A percentile compares a stretch with the other conserved stretches of the same genome.
Evolutionary conservation across 2,888 invertebrate species (phyloP).

Genomic region (Oscheius onirici): DNA sequence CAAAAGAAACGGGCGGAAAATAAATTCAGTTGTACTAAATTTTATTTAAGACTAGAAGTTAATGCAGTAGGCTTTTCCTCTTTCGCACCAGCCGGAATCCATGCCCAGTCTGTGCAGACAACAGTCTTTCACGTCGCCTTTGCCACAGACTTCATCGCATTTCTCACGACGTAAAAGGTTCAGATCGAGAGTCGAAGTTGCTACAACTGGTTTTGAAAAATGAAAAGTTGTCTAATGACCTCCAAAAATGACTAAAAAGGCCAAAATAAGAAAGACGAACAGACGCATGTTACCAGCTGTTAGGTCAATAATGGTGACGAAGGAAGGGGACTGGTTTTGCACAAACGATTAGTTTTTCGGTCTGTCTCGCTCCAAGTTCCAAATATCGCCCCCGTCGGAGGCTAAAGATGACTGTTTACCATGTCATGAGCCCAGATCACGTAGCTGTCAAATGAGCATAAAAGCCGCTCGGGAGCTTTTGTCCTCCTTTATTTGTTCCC

Average conservation of each 20-base stretch:
- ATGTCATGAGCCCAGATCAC: constrained; percentile 21
- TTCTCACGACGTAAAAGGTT: neutral
- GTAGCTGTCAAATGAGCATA: constrained; percentile 29
- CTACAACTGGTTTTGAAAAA: too few relatives aligned
- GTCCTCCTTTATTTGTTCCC: neutral
- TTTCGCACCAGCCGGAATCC: neutral
- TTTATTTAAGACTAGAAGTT: too few relatives aligned
- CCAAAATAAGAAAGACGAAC: too few relatives aligned
- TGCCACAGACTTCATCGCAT: neutral
- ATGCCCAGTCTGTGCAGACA: neutral
- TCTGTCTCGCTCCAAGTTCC: neutral
- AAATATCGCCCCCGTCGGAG: constrained; percentile 3
- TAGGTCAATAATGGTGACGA: too few relatives aligned
- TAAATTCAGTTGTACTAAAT: too few relatives aligned
- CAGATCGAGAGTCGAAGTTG: too few relatives aligned
- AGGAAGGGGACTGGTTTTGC: too few relatives aligned
- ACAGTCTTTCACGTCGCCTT: neutral
- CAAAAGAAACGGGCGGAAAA: too few relatives aligned
- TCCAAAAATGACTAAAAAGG: too few relatives aligned
- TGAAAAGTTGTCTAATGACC: too few relatives aligned
- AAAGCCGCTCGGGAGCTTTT: neutral
- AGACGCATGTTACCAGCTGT: too few relatives aligned
- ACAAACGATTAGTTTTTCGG: too few relatives aligned
- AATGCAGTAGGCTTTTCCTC: neutral
- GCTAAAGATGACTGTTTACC: constrained; percentile 16